A percentile compares a stretch with the other conserved stretches of the same genome.
Evolutionary conservation across 35 echinoderm and acorn worm species (phyloP).

Genomic region (Apostichopus japonicus): DNA sequence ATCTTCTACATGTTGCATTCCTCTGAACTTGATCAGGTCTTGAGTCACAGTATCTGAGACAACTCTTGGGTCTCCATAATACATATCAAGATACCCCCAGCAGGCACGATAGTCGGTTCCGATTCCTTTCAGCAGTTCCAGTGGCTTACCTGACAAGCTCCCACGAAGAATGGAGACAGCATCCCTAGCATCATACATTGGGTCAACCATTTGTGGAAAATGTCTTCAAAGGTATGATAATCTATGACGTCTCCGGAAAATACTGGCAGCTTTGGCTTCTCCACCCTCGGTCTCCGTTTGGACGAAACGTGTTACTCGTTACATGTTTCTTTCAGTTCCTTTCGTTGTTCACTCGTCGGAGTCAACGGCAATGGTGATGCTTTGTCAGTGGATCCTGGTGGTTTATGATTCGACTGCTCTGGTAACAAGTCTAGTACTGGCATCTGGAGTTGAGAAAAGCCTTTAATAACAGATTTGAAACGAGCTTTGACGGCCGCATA

Average conservation of each 20-base stretch:
- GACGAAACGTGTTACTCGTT: not conserved
- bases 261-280: slow-evolving; percentile 66
- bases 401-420: not conserved
- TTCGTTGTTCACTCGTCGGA: no score
- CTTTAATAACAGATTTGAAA: not conserved
- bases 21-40: slow-evolving; percentile 63
- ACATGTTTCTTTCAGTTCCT: no score
- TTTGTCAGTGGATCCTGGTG: no score
- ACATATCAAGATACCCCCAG: no score
- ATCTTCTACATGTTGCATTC: slow-evolving; percentile 59
- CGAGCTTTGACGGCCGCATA: slow-evolving; percentile 1
- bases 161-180: slow-evolving; percentile 27
- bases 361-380: no score
- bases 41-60: slow-evolving; percentile 58
- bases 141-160: slow-evolving; percentile 48
- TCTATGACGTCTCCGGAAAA: slow-evolving; percentile 76
- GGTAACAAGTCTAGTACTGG: not conserved
- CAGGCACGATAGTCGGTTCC: no score
- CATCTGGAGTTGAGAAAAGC: not conserved
- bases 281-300: not conserved
- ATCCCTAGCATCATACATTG: not conserved
- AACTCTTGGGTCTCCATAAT: slow-evolving; percentile 71
- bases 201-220: slow-evolving; percentile 37
- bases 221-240: slow-evolving; percentile 64
- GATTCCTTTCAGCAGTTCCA: no score